phyloP scores from a whole-genome alignment of 2,113 vertebrate species.

The Tautogolabrus adspersus region DNA sequence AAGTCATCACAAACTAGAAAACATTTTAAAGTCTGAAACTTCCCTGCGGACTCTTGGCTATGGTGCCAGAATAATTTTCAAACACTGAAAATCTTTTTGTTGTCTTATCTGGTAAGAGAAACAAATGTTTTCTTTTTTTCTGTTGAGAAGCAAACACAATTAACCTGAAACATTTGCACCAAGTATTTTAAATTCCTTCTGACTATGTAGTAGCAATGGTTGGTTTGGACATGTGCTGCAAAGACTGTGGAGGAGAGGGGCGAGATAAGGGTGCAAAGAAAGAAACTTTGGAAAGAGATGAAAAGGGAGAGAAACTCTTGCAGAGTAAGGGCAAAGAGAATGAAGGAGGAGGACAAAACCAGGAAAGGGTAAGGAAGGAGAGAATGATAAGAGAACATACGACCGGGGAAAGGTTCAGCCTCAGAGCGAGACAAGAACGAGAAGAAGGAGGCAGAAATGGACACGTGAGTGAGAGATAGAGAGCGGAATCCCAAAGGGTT shows the following conservation, averaged over 20 bases:
- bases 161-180: conserved; percentile 20
- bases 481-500: conserved; percentile 55
- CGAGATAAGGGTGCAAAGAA: conserved; percentile 57
- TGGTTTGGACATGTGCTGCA: conserved; percentile 16
- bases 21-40: background rate
- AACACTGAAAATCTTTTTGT: conserved; percentile 1
- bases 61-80: conserved; percentile 20
- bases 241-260: conserved; percentile 19
- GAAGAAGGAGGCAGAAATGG: conserved; percentile 47
- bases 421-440: conserved; percentile 51
- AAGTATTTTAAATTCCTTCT: conserved; percentile 46
- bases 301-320: conserved; percentile 53
- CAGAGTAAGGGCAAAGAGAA: conserved; percentile 54
- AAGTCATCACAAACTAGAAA: conserved; percentile 40
- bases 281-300: conserved; percentile 53
- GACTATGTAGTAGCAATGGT: conserved; percentile 29
- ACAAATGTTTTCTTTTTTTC: background rate
- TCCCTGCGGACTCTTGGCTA: conserved; percentile 8
- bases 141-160: background rate
- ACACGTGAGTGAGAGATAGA: conserved; percentile 46
- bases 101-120: background rate
- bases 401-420: conserved; percentile 52
- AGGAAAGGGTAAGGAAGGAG: conserved; percentile 46
- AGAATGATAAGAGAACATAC: conserved; percentile 54
- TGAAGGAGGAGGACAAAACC: conserved; percentile 56